Evolutionary conservation across 2,113 vertebrate genomes (phyloP), one percentile per base, ranked within the genome.

Genomic region (Toxostoma redivivum): DNA sequence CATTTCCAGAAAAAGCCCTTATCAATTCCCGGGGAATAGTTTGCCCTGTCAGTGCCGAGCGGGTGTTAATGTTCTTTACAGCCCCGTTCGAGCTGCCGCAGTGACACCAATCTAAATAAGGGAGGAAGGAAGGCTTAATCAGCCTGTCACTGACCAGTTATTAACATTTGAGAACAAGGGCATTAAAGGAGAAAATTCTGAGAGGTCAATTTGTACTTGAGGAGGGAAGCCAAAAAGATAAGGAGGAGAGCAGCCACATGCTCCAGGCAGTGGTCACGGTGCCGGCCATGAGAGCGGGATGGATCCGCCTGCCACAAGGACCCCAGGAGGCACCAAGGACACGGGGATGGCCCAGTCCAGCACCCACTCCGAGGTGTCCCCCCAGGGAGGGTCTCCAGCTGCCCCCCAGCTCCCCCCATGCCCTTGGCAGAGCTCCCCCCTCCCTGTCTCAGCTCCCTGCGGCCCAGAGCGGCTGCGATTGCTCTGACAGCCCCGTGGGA

Each of bases 131-230:
- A 96, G 96, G 71, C 87, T 98, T 98, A 96, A 98, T 98, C 97
- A 98, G 86, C 92, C 97, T 97, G 97, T 96, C 97, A 96, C 95
- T 97, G 97, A 95, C 96, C 97, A 93, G 96, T 97, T 97, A 98
- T 97, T 98, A 98, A 97, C 97, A 97, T 96, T 97, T 95, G 88
- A 94, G 86, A 96, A 96, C 94, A 98, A 98, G 97, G 96, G 88
- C 96, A 95, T 93, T 94, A 97, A 82, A 97, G 94, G 96, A 93
- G 93, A 96, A 97, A 94, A 90, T 95, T 95, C 93, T 77, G 92
- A 97, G 94, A 97, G 96, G 96, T 97, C 96, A 95, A 95, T 97
- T 97, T 97, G 90, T 97, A 94, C 97, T 97, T 97, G 83, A 95
- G 94, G 89, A 96, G 72, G 69, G 65, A 48, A 97, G 81, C 69